These are phyloP conservation scores for Darevskia nairensis DNA, from an alignment of 2,797 vertebrate genomes.

Conservation along the genomic window DNA sequence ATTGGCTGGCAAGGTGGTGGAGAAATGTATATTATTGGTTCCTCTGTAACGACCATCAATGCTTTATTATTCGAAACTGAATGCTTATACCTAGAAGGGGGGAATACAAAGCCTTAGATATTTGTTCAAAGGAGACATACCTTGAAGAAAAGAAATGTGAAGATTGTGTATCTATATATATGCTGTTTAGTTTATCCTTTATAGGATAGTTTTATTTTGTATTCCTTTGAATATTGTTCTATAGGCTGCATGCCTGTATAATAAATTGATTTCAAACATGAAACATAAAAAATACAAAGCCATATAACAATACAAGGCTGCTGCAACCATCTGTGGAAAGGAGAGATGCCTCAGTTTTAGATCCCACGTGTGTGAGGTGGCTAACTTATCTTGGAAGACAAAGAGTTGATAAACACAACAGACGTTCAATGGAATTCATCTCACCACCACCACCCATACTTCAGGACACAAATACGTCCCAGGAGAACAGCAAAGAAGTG, in stretches of 20 bases:
- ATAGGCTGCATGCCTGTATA: no score
- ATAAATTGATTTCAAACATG: no score
- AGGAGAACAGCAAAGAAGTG: neutral
- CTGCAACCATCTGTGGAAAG: neutral
- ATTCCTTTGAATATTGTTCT: no score
- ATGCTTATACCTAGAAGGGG: conserved; percentile 75
- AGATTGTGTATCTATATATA: no score
- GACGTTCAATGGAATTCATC: neutral
- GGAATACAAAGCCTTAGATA: neutral
- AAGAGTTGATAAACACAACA: neutral
- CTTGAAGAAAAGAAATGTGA: no score
- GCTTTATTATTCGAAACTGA: conserved; percentile 87
- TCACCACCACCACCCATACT: neutral
- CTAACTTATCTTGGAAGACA: neutral
- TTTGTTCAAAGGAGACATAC: no score
- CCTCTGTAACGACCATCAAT: conserved; percentile 91
- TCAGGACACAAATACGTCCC: neutral
- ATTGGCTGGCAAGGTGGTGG: conserved; percentile 86
- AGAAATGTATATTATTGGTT: conserved; percentile 85
- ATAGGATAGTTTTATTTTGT: no score
- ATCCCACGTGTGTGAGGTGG: neutral
- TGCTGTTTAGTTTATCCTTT: no score
- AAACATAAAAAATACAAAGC: neutral
- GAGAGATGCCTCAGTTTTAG: neutral
- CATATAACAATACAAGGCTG: neutral